A percentile compares a stretch with the other conserved stretches of the same genome.
These are phyloP conservation scores for Carlito syrichta DNA, from an alignment of 2,113 vertebrate genomes.

Conservation along the genomic window DNA sequence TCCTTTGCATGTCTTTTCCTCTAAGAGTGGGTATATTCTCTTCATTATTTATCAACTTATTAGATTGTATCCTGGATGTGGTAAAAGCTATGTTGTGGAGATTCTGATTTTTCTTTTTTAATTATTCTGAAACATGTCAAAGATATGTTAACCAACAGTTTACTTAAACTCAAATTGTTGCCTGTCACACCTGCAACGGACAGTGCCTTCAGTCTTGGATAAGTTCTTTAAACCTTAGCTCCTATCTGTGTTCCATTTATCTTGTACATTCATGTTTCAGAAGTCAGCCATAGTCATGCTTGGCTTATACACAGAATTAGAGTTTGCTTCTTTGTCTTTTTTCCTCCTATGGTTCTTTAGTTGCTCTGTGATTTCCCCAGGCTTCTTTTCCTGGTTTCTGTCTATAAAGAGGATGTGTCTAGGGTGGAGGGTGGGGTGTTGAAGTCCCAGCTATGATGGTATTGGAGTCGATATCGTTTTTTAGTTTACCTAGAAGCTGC, in stretches of 20 bases:
- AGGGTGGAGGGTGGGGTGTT: no score
- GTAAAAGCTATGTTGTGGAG: background rate
- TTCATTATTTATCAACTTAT: background rate
- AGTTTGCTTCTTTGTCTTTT: background rate
- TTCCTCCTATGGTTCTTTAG: background rate
- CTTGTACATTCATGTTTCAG: background rate
- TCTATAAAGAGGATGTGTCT: background rate
- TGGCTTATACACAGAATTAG: background rate
- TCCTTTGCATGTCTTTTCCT: background rate
- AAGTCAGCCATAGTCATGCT: background rate
- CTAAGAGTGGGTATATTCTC: background rate
- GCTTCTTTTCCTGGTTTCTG: background rate
- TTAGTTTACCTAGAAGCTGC: no score
- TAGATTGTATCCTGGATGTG: background rate
- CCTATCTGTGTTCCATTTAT: background rate
- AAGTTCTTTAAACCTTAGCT: background rate
- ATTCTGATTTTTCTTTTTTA: background rate
- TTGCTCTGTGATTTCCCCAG: background rate
- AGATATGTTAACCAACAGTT: background rate
- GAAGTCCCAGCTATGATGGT: no score
- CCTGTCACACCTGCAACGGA: background rate
- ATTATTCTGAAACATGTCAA: background rate
- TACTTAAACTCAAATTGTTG: background rate
- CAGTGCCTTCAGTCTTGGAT: background rate
- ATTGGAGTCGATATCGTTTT: no score